Evolutionary conservation across 2,113 vertebrate genomes (phyloP), one percentile per base, ranked within the genome.

Genomic region (Callipepla californica): DNA sequence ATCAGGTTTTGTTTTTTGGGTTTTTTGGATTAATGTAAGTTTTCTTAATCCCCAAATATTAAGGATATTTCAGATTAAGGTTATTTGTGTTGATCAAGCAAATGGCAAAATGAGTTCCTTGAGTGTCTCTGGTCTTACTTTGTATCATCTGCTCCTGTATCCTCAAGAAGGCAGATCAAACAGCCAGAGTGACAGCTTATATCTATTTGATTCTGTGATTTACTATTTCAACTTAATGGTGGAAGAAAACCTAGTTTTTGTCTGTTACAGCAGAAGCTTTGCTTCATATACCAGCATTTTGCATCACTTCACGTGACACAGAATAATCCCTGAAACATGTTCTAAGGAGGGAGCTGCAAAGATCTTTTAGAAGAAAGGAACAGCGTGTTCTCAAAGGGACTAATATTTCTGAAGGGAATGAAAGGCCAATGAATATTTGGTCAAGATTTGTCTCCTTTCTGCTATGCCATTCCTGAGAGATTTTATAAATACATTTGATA

Each of bases 181-280:
- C 22, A 65, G 20, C 14, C 7, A 6, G 47, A 81, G 62, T 42
- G 45, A 57, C 53, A 68, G n/a, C 32, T 82, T n/a, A 2, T 32
- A 78, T 80, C 42, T n/a, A 13, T 76, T 91, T 82, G 86, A 63
- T 72, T 92, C 68, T 80, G 67, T 45, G 57, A 51, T 44, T 89
- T 89, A 80, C 38, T 77, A 38, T 95, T 63, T 90, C 40, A 87
- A 2, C 6, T 34, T 61, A 62, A 80, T 53, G 34, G 67, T 77
- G 62, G 45, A 91, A 73, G 28, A 17, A 75, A 87, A 76, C 55
- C 69, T 81, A 4, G 80, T 69, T 89, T 83, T 19, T n/a, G 1
- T 77, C 80, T 84, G 66, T 76, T 85, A 85, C 50, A 69, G 65
- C 32, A 59, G 77, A 90, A 65, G 69, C 55, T 90, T 95, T 84